A percentile compares a stretch with the other conserved stretches of the same genome.
phyloP scores from a whole-genome alignment of 2,888 invertebrate species.

The Thelaira solivaga region DNA sequence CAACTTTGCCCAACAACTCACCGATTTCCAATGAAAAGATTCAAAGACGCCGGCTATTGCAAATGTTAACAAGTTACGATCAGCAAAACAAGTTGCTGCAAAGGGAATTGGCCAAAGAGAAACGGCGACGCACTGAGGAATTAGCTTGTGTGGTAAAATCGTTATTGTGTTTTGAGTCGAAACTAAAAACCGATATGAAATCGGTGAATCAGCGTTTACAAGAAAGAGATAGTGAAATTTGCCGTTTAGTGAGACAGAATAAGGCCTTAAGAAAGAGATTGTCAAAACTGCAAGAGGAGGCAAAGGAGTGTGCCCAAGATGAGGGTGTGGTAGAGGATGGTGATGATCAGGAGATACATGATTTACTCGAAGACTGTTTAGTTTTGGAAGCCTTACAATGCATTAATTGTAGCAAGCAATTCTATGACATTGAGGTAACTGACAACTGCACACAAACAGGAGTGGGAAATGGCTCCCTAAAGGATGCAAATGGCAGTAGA shows the following conservation, averaged over 20 bases:
- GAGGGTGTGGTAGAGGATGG: conserved; percentile 68
- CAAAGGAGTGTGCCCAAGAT: conserved; percentile 65
- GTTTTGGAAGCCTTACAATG: conserved; percentile 75
- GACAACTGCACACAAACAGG: conserved; percentile 73
- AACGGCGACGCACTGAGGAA: conserved; percentile 74
- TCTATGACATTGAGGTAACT: conserved; percentile 74
- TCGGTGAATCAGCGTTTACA: conserved; percentile 73
- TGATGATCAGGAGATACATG: conserved; percentile 62
- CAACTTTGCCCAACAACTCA: background rate
- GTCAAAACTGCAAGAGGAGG: conserved; percentile 60
- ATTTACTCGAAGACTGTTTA: conserved; percentile 66
- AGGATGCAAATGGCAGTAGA: conserved; percentile 67
- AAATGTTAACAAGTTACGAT: conserved; percentile 74
- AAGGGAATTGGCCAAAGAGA: conserved; percentile 75
- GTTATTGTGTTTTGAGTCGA: conserved; percentile 75
- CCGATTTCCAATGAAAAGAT: conserved; percentile 65
- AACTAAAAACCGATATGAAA: conserved; percentile 76
- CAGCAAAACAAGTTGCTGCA: conserved; percentile 74
- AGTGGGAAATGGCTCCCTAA: conserved; percentile 44
- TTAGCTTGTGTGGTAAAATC: conserved; percentile 76
- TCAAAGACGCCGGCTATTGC: conserved; percentile 72
- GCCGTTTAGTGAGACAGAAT: conserved; percentile 73
- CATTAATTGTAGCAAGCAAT: conserved; percentile 75
- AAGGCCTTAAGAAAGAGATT: conserved; percentile 71
- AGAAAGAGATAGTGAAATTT: conserved; percentile 75